Evolutionary conservation across 2,888 invertebrate species (phyloP), one percentile per base, ranked within the genome.

Genomic region (Pterostichus niger): DNA sequence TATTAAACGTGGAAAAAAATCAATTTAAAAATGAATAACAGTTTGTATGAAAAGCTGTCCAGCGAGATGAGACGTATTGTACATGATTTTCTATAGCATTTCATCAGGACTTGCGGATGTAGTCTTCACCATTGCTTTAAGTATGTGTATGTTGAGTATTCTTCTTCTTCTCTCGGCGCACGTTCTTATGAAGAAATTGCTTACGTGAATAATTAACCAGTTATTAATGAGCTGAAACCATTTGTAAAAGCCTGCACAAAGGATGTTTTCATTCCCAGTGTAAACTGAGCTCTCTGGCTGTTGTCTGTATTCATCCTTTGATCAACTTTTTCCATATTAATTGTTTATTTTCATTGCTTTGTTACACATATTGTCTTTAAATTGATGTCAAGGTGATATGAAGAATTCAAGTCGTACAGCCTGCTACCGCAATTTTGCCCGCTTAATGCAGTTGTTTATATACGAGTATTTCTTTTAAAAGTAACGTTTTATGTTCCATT

Each of bases 181-280:
- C 24, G 24, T 24, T 35, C 9, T 6, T 35, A 15, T 40, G 15
- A 35, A 82, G 31, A 82, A 82, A 82, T 82, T 71, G 46, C 73
- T 73, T 68, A 46, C 73, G 40, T 82, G 73, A 82, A 82, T 75
- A 82, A 82, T 82, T 73, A 75, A 82, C n/a, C 11, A 31, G 31
- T 17, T 56, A 82, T 82, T 73, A 82, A 73, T 82, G 82, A 59
- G 24, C 31, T 59, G 24, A 11, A 59, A 59, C 59, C 59, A 59
- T 64, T 64, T 64, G 40, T 40, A 3, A 64, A 13, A 64, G 64
- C 40, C 24, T 64, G 7, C 13, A 64, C 64, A 40, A 64, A 73
- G 73, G 11, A 6, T 31, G 44, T 40, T 9, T 15, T 49, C 73
- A 73, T 49, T 73, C 10, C n/a, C 24, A 13, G 9, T 31, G 59